Conservation (phyloP, 2,113 vertebrate species). For the Python bivittatus region DNA sequence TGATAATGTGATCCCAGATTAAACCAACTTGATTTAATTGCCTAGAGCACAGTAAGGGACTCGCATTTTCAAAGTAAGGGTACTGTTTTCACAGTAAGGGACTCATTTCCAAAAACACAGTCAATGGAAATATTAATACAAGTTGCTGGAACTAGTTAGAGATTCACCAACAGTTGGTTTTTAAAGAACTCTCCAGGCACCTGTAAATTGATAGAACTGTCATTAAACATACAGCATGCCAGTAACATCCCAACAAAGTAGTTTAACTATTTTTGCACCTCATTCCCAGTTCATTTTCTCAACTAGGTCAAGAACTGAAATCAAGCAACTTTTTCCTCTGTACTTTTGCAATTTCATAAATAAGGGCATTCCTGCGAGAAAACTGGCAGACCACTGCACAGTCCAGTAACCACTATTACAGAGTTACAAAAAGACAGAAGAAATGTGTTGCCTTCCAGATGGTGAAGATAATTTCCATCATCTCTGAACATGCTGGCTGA, state of each 20-base stretch:
- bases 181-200: background rate
- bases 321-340: background rate
- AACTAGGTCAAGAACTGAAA: slow-evolving; percentile 15
- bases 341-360: slow-evolving; percentile 20
- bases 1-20: too few species aligned
- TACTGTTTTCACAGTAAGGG: too few species aligned
- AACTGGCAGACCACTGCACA: background rate
- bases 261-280: background rate
- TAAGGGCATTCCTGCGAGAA: slow-evolving; percentile 32
- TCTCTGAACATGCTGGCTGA: too few species aligned
- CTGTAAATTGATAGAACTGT: background rate
- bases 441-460: too few species aligned
- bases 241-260: background rate
- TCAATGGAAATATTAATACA: background rate
- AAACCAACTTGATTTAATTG: background rate
- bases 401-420: background rate
- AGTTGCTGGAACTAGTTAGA: background rate
- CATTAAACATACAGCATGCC: background rate
- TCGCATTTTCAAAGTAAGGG: too few species aligned
- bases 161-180: background rate
- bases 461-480: too few species aligned
- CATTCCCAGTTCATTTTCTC: background rate
- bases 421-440: background rate
- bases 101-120: background rate
- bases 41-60: background rate